These are phyloP conservation scores for Erythrocercus mccallii DNA, from an alignment of 2,113 vertebrate genomes.

Conservation along the genomic window DNA sequence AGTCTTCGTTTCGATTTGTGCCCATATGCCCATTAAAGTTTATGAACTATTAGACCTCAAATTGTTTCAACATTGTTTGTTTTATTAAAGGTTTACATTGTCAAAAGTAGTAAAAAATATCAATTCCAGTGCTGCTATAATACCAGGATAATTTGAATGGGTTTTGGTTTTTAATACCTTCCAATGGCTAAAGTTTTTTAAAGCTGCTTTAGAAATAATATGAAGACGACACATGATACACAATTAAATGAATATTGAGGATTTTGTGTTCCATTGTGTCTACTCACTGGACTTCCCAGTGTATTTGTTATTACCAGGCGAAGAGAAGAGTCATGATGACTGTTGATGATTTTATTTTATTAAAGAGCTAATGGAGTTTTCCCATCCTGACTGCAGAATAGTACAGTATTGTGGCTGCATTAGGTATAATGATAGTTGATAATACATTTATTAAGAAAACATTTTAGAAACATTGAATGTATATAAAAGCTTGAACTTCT, in stretches of 20 bases:
- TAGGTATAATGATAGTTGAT: conserved; percentile 62
- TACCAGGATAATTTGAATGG: conserved; percentile 66
- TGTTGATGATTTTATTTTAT: conserved; percentile 59
- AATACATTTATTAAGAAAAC: conserved; percentile 68
- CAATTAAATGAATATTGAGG: conserved; percentile 62
- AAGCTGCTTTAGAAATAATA: conserved; percentile 77
- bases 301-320: conserved; percentile 44
- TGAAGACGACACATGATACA: conserved; percentile 61
- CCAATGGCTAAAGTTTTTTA: conserved; percentile 55
- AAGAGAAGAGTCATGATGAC: conserved; percentile 50
- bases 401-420: conserved; percentile 68
- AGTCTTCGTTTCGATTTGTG: conserved; percentile 30
- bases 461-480: conserved; percentile 72
- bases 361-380: conserved; percentile 34
- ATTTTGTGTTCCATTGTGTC: conserved; percentile 65
- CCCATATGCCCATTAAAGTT: conserved; percentile 31
- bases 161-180: conserved; percentile 62
- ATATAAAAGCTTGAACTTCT: conserved; percentile 70
- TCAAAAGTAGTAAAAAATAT: conserved; percentile 64
- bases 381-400: conserved; percentile 58
- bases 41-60: conserved; percentile 65
- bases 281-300: conserved; percentile 61
- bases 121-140: conserved; percentile 77
- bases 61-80: conserved; percentile 68
- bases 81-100: conserved; percentile 78